Conservation (phyloP, 2,888 invertebrate species). For the Eustalomyia histrio region DNA sequence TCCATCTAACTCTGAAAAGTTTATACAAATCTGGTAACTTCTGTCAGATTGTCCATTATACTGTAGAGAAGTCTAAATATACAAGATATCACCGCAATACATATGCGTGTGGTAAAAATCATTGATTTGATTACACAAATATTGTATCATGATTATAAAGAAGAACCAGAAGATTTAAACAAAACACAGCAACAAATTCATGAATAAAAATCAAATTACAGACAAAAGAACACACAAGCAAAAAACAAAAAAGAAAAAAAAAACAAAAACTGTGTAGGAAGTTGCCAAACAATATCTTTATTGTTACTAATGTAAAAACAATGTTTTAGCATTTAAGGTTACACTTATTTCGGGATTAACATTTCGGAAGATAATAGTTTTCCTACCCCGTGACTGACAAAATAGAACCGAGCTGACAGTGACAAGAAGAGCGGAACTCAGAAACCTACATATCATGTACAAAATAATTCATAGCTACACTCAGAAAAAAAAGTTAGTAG, state of each 20-base stretch:
- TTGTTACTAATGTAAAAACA: not conserved
- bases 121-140: slow-evolving; percentile 40
- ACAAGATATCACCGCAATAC: not conserved
- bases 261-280: not conserved
- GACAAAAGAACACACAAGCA: slow-evolving; percentile 3
- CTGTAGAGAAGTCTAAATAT: not conserved
- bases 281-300: slow-evolving; percentile 5
- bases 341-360: no score
- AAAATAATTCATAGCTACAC: no score
- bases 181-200: slow-evolving; percentile 9
- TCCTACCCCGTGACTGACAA: no score
- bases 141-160: slow-evolving; percentile 18
- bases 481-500: no score
- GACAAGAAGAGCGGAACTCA: no score
- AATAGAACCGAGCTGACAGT: no score
- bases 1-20: no score
- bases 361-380: no score
- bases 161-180: not conserved
- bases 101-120: slow-evolving; percentile 10
- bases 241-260: no score
- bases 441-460: no score
- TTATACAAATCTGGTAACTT: no score
- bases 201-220: slow-evolving; percentile 44
- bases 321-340: not conserved
- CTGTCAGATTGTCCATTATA: no score